Base-by-base conservation (phyloP, 2,113 vertebrate species). In the Zeus faber region DNA sequence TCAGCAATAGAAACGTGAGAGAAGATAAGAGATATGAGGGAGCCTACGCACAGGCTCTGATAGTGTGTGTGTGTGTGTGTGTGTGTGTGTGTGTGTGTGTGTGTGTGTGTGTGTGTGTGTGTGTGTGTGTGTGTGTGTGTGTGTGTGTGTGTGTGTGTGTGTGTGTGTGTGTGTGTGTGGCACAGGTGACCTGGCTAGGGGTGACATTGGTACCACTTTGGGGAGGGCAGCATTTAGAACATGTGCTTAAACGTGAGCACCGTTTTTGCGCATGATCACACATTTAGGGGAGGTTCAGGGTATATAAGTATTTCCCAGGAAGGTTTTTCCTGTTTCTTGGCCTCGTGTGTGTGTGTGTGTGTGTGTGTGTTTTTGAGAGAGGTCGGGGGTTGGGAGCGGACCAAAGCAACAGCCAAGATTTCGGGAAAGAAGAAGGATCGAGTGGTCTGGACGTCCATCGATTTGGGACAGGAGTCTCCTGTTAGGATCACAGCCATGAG, bases 391-490 rank as follows among this genome's bases (percentile, higher is more conserved):
- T 23, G 20, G 58, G 48, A 62, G 23, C 25, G 54, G 56, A 71
- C 35, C 17, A 46, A 60, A 43, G n/a, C 44, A 23, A 24, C 9
- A 56, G 58, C 63, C 83, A 87, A 80, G 9, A 85, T 85, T 85
- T 67, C 76, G 1, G 79, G 48, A 43, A 9, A 10, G 24, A 83
- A 74, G 39, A 81, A 55, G 57, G 65, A 62, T 1, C 54, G 63
- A 21, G 79, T 78, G 29, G 58, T 81, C 74, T 87, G 85, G 85
- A 82, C 83, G 62, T 80, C 79, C 51, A 82, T 85, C 47, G 82
- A 87, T 54, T 77, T 87, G 57, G 77, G 70, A 72, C 53, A 60
- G 25, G 67, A 71, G 53, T 59, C 66, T 25, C 57, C 43, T 14
- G 25, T 64, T 29, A 68, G 24, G 58, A 33, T 69, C 21, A 69